Conservation (phyloP, 1,140 invertebrate genomes). For the Cydia strobilella region DNA sequence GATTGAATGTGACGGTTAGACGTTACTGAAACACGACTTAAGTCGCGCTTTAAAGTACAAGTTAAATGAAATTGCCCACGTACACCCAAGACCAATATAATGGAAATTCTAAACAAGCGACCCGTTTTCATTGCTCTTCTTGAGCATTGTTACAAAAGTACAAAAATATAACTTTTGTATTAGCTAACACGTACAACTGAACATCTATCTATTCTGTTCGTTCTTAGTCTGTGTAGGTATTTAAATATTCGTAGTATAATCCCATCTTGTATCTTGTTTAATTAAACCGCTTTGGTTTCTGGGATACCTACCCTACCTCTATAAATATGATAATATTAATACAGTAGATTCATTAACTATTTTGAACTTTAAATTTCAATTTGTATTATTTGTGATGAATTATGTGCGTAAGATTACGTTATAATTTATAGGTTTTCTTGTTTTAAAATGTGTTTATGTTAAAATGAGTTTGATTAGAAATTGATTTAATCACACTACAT, state of each 20-base stretch:
- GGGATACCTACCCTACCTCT: not conserved
- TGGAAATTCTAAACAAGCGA: not conserved
- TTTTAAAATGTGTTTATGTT: too few species aligned
- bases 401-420: too few species aligned
- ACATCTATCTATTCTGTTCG: not conserved
- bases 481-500: too few species aligned
- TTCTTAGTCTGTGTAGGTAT: not conserved
- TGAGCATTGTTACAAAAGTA: not conserved
- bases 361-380: not conserved
- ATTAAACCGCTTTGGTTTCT: conserved; percentile 29
- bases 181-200: not conserved
- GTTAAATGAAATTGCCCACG: too few species aligned
- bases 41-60: too few species aligned
- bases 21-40: too few species aligned
- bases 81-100: too few species aligned
- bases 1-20: too few species aligned
- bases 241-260: not conserved
- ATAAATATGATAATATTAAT: conserved; percentile 9
- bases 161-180: not conserved
- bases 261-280: conserved; percentile 23
- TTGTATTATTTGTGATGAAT: not conserved
- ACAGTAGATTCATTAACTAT: conserved; percentile 16
- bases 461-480: too few species aligned
- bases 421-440: too few species aligned
- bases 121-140: not conserved